Conservation (phyloP, 2,113 vertebrate species). For the Burhinus bistriatus region DNA sequence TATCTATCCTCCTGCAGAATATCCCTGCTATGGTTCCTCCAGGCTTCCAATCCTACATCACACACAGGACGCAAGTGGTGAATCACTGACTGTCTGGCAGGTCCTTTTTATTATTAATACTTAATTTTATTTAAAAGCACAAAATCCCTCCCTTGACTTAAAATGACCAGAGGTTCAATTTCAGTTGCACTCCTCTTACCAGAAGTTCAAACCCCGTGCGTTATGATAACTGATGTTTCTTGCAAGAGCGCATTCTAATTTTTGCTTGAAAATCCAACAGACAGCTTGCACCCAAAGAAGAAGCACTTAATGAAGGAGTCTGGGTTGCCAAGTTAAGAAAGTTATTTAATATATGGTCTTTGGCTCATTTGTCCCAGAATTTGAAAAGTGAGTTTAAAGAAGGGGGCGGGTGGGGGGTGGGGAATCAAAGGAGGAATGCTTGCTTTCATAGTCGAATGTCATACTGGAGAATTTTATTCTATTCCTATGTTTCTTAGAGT, state of each 20-base stretch:
- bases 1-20: not conserved
- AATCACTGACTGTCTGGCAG: not conserved
- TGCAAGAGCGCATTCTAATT: not conserved
- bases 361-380: not conserved
- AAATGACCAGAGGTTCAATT: not conserved
- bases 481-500: not conserved
- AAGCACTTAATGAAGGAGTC: not conserved
- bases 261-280: not conserved
- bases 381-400: not conserved
- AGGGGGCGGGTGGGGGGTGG: no score
- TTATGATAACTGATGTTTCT: not conserved
- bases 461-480: not conserved
- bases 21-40: not conserved
- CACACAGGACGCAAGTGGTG: not conserved
- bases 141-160: not conserved
- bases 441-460: not conserved
- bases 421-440: not conserved
- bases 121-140: not conserved
- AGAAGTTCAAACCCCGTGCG: not conserved
- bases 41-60: not conserved
- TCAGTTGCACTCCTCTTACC: not conserved
- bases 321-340: not conserved
- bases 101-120: not conserved
- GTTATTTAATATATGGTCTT: not conserved
- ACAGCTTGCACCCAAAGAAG: not conserved